A percentile compares a stretch with the other conserved stretches of the same genome.
phyloP scores from a whole-genome alignment of 2,113 vertebrate species.

The Oophaga pumilio region DNA sequence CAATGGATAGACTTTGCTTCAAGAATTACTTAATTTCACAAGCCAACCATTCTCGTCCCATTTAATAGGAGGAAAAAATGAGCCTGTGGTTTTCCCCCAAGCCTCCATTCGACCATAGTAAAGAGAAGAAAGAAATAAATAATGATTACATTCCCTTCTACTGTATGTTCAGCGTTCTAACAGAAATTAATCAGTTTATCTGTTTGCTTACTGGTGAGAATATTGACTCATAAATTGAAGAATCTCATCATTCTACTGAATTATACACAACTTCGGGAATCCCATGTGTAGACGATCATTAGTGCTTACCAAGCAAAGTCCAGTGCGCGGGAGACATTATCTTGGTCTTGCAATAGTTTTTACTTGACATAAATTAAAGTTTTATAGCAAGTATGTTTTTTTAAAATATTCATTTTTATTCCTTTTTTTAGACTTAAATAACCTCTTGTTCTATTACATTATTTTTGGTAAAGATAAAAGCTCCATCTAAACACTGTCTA shows the following conservation, averaged over 20 bases:
- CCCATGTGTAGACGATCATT: slow-evolving; percentile 43
- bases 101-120: slow-evolving; percentile 2
- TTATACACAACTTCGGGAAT: slow-evolving; percentile 38
- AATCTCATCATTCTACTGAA: slow-evolving; percentile 54
- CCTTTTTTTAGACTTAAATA: not conserved
- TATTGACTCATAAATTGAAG: slow-evolving; percentile 53
- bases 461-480: not conserved
- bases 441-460: not conserved
- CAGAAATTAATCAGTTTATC: slow-evolving; percentile 55
- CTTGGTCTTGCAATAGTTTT: slow-evolving; percentile 7
- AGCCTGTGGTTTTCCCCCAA: slow-evolving; percentile 33
- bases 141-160: slow-evolving; percentile 37
- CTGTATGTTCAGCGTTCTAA: slow-evolving; percentile 21
- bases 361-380: slow-evolving; percentile 41
- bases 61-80: slow-evolving; percentile 50
- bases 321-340: not conserved
- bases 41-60: slow-evolving; percentile 35
- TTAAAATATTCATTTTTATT: slow-evolving; percentile 13
- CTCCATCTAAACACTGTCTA: not conserved
- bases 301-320: slow-evolving; percentile 40
- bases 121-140: slow-evolving; percentile 42
- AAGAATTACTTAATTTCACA: slow-evolving; percentile 48
- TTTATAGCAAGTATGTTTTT: not conserved
- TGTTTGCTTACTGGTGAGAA: slow-evolving; percentile 44
- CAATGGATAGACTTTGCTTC: slow-evolving; percentile 16